Evolutionary conservation across 2,888 invertebrate genomes (phyloP).

Genomic region (Drosophila histrio): DNA sequence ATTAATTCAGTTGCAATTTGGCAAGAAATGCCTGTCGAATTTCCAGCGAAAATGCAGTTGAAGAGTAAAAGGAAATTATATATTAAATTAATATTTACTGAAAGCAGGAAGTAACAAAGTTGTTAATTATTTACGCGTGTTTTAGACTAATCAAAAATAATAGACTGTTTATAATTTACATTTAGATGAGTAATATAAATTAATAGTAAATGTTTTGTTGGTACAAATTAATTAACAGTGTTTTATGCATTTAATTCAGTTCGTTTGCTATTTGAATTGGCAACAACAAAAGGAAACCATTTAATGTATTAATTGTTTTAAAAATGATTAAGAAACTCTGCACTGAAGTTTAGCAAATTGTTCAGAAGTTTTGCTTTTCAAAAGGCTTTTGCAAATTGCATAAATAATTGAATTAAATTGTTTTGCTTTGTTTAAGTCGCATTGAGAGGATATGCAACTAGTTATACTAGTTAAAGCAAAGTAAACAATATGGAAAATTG

Average conservation of each 20-base stretch:
- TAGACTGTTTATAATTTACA: not conserved
- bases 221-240: too few relatives aligned
- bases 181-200: too few relatives aligned
- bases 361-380: not conserved
- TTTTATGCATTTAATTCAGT: too few relatives aligned
- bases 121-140: too few relatives aligned
- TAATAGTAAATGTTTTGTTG: not conserved
- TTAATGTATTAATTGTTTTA: too few relatives aligned
- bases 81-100: too few relatives aligned
- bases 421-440: not conserved
- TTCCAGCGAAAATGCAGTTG: not conserved
- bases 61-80: too few relatives aligned
- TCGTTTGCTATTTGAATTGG: too few relatives aligned
- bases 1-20: slow-evolving; percentile 36
- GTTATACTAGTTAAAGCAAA: not conserved
- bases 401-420: not conserved
- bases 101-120: too few relatives aligned
- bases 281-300: too few relatives aligned
- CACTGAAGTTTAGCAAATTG: not conserved
- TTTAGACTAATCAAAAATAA: too few relatives aligned
- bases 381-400: not conserved
- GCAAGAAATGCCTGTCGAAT: slow-evolving; percentile 4
- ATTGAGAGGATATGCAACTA: not conserved
- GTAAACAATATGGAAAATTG: not conserved
- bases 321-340: not conserved